Evolutionary conservation across 2,797 vertebrate genomes (phyloP).

Genomic region (Notoglanidium macrostoma): DNA sequence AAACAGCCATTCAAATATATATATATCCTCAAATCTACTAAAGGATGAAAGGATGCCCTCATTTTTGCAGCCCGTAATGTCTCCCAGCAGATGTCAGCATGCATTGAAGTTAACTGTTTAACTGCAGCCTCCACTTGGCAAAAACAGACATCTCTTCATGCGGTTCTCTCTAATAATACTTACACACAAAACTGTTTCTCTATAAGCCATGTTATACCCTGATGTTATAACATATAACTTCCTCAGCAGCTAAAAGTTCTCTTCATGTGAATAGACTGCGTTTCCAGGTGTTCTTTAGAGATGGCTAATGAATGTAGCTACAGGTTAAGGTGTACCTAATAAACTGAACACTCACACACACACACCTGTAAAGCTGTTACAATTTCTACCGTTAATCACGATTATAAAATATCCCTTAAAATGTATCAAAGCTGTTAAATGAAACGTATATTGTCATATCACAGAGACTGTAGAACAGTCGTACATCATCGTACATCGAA

Average conservation of each 20-base stretch:
- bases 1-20: neutral
- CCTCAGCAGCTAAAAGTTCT: neutral
- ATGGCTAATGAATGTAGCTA: neutral
- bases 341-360: too few species aligned
- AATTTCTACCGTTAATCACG: too few species aligned
- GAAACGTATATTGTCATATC: neutral
- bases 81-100: slow-evolving; percentile 67
- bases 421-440: too few species aligned
- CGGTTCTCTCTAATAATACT: neutral
- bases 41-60: neutral
- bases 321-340: too few species aligned
- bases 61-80: slow-evolving; percentile 24
- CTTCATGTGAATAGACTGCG: neutral
- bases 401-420: neutral
- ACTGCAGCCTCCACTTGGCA: neutral
- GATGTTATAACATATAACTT: neutral
- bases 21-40: neutral
- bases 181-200: neutral
- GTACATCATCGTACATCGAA: neutral
- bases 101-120: slow-evolving; percentile 26
- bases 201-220: too few species aligned
- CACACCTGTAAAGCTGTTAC: too few species aligned
- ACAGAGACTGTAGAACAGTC: neutral
- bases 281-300: neutral
- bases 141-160: neutral